Evolutionary conservation across 2,113 vertebrate species (phyloP).

Genomic region (Isichthys henryi): DNA sequence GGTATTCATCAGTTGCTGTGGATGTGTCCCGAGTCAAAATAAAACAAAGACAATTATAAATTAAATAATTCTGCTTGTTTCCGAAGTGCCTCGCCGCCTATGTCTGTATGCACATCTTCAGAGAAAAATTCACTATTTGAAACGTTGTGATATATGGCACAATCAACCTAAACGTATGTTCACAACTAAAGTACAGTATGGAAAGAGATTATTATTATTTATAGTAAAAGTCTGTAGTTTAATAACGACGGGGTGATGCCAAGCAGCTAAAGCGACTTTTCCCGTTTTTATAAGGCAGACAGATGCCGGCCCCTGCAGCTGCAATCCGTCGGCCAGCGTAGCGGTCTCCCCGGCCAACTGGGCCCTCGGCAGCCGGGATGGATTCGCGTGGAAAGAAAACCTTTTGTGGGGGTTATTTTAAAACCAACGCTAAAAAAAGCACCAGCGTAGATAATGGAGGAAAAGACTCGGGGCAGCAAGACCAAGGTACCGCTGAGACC

Average conservation of each 20-base stretch:
- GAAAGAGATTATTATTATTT: neutral
- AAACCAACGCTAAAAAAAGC: neutral
- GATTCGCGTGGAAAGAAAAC: neutral
- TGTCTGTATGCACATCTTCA: neutral
- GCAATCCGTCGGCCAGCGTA: neutral
- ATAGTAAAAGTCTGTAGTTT: neutral
- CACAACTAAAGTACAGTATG: neutral
- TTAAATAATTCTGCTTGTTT: neutral
- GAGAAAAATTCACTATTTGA: neutral
- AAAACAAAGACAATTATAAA: neutral
- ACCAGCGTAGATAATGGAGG: neutral
- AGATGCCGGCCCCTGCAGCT: neutral
- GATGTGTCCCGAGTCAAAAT: neutral
- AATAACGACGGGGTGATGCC: neutral
- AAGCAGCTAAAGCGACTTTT: neutral
- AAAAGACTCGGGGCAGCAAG: neutral
- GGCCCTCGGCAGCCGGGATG: neutral
- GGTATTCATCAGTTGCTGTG: neutral
- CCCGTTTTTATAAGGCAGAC: neutral
- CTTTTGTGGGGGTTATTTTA: neutral
- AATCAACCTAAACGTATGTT: neutral
- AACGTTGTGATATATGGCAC: neutral
- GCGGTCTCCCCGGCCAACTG: neutral
- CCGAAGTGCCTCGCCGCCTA: neutral
- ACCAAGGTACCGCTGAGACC: neutral